phyloP scores from a whole-genome alignment of 2,113 vertebrate genomes.

The Odontophorus gujanensis region DNA sequence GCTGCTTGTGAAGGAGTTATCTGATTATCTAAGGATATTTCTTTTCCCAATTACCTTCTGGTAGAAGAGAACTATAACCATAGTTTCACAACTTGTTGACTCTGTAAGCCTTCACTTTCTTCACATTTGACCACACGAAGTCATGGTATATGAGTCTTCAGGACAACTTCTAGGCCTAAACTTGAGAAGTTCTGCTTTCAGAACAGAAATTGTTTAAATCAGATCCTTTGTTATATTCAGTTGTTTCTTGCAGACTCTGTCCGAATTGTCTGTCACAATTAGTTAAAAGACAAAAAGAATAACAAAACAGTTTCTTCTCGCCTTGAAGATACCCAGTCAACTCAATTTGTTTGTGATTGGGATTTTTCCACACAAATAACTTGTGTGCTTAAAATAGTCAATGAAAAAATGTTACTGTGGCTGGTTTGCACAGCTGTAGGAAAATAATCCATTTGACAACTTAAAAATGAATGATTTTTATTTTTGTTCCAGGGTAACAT shows the following conservation, averaged over 20 bases:
- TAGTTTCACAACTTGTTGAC: not conserved
- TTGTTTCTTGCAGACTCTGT: not conserved
- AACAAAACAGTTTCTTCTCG: not conserved
- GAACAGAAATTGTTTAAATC: constrained; percentile 15
- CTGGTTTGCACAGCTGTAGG: not conserved
- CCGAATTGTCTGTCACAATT: not conserved
- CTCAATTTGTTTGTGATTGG: not conserved
- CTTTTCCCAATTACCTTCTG: not conserved
- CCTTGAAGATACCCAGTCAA: not conserved
- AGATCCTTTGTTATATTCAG: not conserved
- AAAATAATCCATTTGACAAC: not conserved
- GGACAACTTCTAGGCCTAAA: not conserved
- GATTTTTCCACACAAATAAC: not conserved
- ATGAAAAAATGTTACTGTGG: not conserved
- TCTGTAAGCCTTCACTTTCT: not conserved
- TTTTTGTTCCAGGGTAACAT: not conserved
- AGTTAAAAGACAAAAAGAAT: not conserved
- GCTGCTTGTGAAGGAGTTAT: not conserved
- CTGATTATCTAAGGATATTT: not conserved
- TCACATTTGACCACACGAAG: not conserved
- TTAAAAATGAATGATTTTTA: not conserved
- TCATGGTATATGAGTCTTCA: not conserved
- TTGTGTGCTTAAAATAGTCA: not conserved
- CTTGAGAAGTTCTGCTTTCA: not conserved
- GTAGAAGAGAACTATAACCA: not conserved